Evolutionary conservation across 2,888 invertebrate species (phyloP).

Genomic region (Gonocerus acuteangulatus): DNA sequence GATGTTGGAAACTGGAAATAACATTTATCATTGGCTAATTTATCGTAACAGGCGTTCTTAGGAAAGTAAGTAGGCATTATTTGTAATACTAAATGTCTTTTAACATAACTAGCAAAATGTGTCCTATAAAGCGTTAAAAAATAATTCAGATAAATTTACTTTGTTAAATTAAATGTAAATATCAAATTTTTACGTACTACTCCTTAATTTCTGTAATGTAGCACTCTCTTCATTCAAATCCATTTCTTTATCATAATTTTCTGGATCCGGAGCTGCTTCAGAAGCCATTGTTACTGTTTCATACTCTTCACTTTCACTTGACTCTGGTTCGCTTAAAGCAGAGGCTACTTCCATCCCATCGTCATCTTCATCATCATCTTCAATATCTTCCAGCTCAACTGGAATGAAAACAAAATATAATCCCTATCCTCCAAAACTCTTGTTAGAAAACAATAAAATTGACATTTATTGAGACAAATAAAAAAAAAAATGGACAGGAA

Average conservation of each 20-base stretch:
- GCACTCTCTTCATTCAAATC: slow-evolving; percentile 72
- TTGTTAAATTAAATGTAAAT: no score
- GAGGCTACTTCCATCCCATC: slow-evolving; percentile 44
- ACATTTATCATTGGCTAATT: no score
- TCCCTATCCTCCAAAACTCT: no score
- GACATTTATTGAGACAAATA: neutral
- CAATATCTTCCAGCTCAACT: slow-evolving; percentile 38
- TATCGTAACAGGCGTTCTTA: no score
- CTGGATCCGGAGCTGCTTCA: slow-evolving; percentile 56
- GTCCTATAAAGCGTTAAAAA: no score
- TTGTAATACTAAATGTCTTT: no score
- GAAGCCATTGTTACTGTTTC: slow-evolving; percentile 49
- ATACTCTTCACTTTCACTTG: slow-evolving; percentile 42
- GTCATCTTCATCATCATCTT: slow-evolving; percentile 48
- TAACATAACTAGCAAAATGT: no score
- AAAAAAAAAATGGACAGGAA: no score
- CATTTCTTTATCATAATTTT: slow-evolving; percentile 61
- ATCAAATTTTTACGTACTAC: slow-evolving; percentile 40
- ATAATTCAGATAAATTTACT: no score
- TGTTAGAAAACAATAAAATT: neutral
- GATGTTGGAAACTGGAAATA: no score
- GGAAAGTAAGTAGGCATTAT: no score
- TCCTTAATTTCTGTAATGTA: slow-evolving; percentile 63
- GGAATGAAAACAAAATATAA: slow-evolving; percentile 2
- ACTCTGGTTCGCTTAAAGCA: slow-evolving; percentile 41